Percentiles rank a stretch among this genome's conserved stretches.
phyloP scores from a whole-genome alignment of 2,113 vertebrate species.

The Rhinopomastus cyanomelas region DNA sequence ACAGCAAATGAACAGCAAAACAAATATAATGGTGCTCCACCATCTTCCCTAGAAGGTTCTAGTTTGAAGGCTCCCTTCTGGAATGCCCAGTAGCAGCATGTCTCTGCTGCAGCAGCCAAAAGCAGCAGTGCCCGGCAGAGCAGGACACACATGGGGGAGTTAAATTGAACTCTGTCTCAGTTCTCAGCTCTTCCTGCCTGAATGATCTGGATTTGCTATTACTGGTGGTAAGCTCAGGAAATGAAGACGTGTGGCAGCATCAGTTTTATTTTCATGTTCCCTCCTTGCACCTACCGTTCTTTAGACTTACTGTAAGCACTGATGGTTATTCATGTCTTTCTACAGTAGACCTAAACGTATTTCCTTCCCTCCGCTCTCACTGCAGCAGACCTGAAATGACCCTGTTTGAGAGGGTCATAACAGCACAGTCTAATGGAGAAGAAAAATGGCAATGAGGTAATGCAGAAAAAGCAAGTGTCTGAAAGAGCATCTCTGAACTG shows the following conservation, averaged over 20 bases:
- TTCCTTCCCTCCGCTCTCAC: not conserved
- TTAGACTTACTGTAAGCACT: not conserved
- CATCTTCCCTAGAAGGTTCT: not conserved
- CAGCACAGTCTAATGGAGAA: not conserved
- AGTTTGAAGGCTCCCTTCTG: not conserved
- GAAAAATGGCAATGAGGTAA: slow-evolving; percentile 23
- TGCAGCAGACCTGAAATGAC: not conserved
- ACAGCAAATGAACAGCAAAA: not conserved
- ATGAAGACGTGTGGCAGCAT: not conserved
- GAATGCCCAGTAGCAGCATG: not conserved
- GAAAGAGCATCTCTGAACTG: not conserved
- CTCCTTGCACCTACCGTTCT: not conserved
- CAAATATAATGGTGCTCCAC: not conserved
- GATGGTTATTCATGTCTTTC: not conserved
- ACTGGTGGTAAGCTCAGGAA: not conserved
- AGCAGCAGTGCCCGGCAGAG: not conserved
- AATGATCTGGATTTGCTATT: not conserved
- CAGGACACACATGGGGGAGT: fast-evolving
- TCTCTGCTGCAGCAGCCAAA: not conserved
- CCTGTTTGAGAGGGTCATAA: not conserved
- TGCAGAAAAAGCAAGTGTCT: not conserved
- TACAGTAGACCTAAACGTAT: not conserved
- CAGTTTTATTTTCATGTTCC: not conserved
- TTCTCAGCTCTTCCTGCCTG: not conserved
- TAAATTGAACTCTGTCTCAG: not conserved